phyloP scores from a whole-genome alignment of 1,140 invertebrate species.

The Drosophila malerkotliana region DNA sequence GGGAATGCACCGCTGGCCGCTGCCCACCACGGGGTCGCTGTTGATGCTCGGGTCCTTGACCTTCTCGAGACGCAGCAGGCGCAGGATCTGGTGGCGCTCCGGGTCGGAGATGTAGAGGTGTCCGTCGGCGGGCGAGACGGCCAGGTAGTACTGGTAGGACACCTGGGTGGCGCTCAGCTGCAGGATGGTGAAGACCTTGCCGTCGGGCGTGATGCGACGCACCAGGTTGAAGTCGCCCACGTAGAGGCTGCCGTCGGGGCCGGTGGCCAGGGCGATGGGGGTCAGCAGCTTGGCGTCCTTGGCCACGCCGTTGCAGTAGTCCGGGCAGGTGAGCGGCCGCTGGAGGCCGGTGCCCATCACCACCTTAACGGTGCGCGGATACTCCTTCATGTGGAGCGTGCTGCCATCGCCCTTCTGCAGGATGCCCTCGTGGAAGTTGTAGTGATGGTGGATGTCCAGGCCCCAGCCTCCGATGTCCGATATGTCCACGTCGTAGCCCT shows the following conservation, averaged over 20 bases:
- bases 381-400: slow-evolving; percentile 95
- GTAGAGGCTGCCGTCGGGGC: slow-evolving; percentile 97
- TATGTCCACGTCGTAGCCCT: slow-evolving; percentile 98
- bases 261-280: slow-evolving; percentile 96
- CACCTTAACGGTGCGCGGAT: slow-evolving; percentile 94
- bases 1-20: slow-evolving; percentile 97
- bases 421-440: slow-evolving; percentile 98
- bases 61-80: slow-evolving; percentile 89
- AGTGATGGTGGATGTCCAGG: slow-evolving; percentile 98
- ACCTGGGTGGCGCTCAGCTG: slow-evolving; percentile 96
- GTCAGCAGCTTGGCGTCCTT: slow-evolving; percentile 94
- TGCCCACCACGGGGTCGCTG: slow-evolving; percentile 95
- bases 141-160: slow-evolving; percentile 97
- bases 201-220: slow-evolving; percentile 95
- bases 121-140: slow-evolving; percentile 97
- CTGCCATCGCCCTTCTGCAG: slow-evolving; percentile 98
- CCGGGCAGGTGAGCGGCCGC: slow-evolving; percentile 89
- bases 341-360: slow-evolving; percentile 97
- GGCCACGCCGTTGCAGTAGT: slow-evolving; percentile 93
- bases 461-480: slow-evolving; percentile 99
- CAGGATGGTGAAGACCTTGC: slow-evolving; percentile 96
- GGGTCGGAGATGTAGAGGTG: slow-evolving; percentile 98
- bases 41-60: slow-evolving; percentile 93
- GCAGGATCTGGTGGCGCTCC: slow-evolving; percentile 94
- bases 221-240: slow-evolving; percentile 99